These are phyloP conservation scores for Perodicticus potto DNA, from an alignment of 2,797 vertebrate genomes.

Conservation along the genomic window DNA sequence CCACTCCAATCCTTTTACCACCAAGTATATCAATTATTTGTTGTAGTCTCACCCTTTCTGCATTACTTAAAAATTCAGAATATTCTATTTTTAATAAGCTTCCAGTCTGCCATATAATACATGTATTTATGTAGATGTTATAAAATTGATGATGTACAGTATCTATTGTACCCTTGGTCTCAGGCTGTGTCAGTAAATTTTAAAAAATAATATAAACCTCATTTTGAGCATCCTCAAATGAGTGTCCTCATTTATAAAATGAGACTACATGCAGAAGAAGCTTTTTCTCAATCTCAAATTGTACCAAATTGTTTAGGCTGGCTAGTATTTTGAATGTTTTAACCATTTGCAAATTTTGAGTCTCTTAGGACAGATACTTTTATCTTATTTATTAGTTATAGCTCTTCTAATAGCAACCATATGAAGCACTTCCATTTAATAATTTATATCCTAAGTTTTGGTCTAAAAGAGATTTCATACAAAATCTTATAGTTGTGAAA, in stretches of 20 bases:
- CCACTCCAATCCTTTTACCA: not conserved
- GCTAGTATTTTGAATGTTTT: not conserved
- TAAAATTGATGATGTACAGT: not conserved
- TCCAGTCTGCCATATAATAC: not conserved
- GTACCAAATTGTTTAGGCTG: not conserved
- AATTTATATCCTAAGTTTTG: not conserved
- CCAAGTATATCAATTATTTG: not conserved
- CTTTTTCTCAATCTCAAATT: not conserved
- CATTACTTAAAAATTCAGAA: not conserved
- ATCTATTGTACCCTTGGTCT: not conserved
- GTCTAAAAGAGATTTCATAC: not conserved
- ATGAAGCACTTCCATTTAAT: not conserved
- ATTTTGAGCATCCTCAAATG: not conserved
- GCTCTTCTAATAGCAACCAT: not conserved
- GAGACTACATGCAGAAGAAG: not conserved
- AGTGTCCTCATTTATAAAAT: constrained; percentile 21
- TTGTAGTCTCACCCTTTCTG: not conserved
- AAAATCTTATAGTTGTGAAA: not conserved
- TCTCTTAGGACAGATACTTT: not conserved
- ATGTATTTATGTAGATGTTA: not conserved
- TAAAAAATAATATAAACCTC: not conserved
- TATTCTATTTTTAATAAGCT: not conserved
- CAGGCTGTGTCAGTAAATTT: not conserved
- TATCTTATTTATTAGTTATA: not conserved
- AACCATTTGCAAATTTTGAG: not conserved